phyloP scores from a whole-genome alignment of 2,797 vertebrate genomes.

The Cuculus canorus region DNA sequence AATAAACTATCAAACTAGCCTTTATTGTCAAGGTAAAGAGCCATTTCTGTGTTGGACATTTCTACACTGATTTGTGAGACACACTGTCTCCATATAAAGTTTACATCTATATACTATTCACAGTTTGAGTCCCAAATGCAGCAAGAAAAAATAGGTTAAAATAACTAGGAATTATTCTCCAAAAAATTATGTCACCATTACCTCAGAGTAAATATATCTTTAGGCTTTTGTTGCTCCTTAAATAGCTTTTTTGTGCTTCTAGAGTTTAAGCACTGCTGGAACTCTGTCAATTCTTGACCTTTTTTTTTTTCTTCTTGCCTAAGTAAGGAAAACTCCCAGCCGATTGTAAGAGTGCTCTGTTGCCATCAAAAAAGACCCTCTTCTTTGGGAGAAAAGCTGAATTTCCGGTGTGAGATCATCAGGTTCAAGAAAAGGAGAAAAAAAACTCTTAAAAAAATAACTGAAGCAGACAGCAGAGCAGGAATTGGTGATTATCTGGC shows the following conservation, averaged over 20 bases:
- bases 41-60: conserved; percentile 57
- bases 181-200: conserved; percentile 81
- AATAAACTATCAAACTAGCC: conserved; percentile 72
- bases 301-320: conserved; percentile 77
- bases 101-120: conserved; percentile 77
- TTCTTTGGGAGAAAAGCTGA: conserved; percentile 81
- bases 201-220: conserved; percentile 81
- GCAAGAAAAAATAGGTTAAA: conserved; percentile 74
- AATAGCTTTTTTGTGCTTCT: conserved; percentile 77
- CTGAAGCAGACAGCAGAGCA: conserved; percentile 74
- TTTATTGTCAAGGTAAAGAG: conserved; percentile 77
- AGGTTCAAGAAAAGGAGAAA: conserved; percentile 82
- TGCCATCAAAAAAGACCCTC: conserved; percentile 84
- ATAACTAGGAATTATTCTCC: conserved; percentile 77
- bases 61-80: conserved; percentile 75
- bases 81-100: conserved; percentile 77
- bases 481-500: conserved; percentile 80
- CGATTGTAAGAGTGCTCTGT: conserved; percentile 84
- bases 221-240: conserved; percentile 76
- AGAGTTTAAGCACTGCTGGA: conserved; percentile 75
- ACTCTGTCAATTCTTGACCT: conserved; percentile 77
- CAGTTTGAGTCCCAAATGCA: conserved; percentile 61
- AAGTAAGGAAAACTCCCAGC: conserved; percentile 79
- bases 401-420: conserved; percentile 87
- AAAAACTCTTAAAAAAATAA: conserved; percentile 66